Evolutionary conservation across 1,140 invertebrate genomes (phyloP), one percentile per base, ranked within the genome.

Genomic region (Lasioglossum albipes): DNA sequence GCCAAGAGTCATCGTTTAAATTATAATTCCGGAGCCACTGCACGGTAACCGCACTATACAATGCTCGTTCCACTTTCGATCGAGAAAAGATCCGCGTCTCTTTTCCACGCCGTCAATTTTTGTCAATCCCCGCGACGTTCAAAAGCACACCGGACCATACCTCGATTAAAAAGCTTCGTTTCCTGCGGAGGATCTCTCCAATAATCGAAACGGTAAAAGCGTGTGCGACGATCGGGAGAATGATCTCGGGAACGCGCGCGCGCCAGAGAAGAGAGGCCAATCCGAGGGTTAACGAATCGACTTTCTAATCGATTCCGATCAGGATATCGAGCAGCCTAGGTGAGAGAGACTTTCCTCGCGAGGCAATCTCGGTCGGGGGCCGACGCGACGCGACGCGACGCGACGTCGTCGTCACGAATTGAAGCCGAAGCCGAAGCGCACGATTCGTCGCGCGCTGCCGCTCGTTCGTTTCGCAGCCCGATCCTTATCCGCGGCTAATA

Each of bases 1-100:
- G 89, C 87, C 83, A 86, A 91, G 89, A 93, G 92, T 92, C 92
- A 92, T 92, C 90, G 89, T 91, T 91, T 91, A 91, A 91, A 92
- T 92, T 91, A 93, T 92, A 90, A 89, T 92, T 91, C 91, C 86
- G 59, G 79, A 77, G 68, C 79, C 83, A 69, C 79, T n/a, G 20
- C 0, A 9, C 57, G 20, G 20, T 36, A 36, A 59, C 18, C 20
- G n/a, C n/a, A n/a, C 57, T 6, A 20, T 20, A 54, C 13, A 18
- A 59, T 20, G 5, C 20, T n/a, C 18, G 18, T n/a, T 59, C 57
- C 18, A 9, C 7, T 59, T 7, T 59, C 57, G 54, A 59, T 27
- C 75, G 42, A 42, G 65, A 52, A 66, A 74, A 77, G 70, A 52
- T 72, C 70, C 80, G 69, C 73, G 83, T 89, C 86, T 7, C 20